Evolutionary conservation across 2,797 vertebrate species (phyloP), one percentile per base, ranked within the genome.

Genomic region (Pelobates cultripes): DNA sequence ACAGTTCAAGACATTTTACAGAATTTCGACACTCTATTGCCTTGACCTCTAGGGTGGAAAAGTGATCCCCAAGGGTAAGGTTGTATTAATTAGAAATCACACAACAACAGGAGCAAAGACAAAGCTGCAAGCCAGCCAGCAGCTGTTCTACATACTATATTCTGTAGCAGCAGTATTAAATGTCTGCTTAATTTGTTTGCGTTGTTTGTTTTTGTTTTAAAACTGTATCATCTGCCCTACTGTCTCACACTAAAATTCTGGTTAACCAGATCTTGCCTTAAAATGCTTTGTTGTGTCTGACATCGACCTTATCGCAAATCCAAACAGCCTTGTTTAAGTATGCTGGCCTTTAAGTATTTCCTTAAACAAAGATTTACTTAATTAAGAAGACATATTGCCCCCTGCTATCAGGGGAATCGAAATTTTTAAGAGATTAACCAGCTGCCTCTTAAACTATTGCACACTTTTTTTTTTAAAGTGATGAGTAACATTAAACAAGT

Each of bases 311-410:
- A 88, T 71, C 90, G 87, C 89, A 89, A 89, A 93, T 90, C 89
- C 89, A 89, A 91, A 92, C 61, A 87, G 91, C 86, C 87, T 85
- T 90, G 91, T 90, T 92, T 92, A 94, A 93, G 91, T 88, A 89
- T 68, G 72, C 83, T 87, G 88, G 86, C 90, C 92, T 92, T 92
- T 91, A 89, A 85, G 81, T 85, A 85, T 88, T 89, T 92, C 88
- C 88, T 88, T 88, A 90, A 91, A 90, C 90, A 92, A 93, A 92
- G 92, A 88, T 42, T 79, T 60, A 66, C 63, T 68, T 91, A 92
- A 93, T 91, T 91, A 92, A 91, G 88, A 90, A 92, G 90, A 92
- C 86, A 87, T 87, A 88, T 87, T 92, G 89, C 86, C 90, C 78
- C 90, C 89, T 90, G 86, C 89, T 88, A 93, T 85, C 89, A 86